These are phyloP conservation scores for Lampris incognitus DNA, from an alignment of 2,113 vertebrate species.

Conservation along the genomic window DNA sequence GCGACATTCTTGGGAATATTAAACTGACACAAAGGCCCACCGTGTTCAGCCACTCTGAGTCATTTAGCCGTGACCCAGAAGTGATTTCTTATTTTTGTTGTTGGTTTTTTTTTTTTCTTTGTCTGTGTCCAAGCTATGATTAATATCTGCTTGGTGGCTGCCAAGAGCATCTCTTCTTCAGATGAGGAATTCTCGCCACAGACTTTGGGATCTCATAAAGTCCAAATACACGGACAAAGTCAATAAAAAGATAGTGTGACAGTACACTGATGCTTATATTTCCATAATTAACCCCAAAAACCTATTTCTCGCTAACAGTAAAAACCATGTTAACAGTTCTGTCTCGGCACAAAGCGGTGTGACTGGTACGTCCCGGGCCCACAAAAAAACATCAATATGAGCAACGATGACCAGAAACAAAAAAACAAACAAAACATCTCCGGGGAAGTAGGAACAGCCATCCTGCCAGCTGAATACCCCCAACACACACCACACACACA, in stretches of 20 bases:
- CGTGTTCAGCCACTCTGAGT: constrained; percentile 91
- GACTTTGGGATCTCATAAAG: constrained; percentile 91
- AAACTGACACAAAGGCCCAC: constrained; percentile 89
- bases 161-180: constrained; percentile 95
- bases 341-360: no score
- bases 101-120: constrained; percentile 25
- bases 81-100: constrained; percentile 83
- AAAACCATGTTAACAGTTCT: neutral
- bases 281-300: neutral
- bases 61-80: constrained; percentile 89
- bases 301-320: neutral
- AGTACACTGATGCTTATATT: neutral
- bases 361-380: no score
- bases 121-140: constrained; percentile 91
- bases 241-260: constrained; percentile 59
- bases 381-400: no score
- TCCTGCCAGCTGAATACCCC: constrained; percentile 53
- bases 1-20: constrained; percentile 91
- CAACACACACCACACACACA: no score
- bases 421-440: neutral
- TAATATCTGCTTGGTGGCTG: constrained; percentile 93
- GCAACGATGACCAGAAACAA: neutral
- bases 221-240: constrained; percentile 90
- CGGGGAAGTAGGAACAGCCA: constrained; percentile 50
- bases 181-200: constrained; percentile 81